Conservation (phyloP, 2,113 vertebrate genomes). For the Lasiurus borealis region DNA sequence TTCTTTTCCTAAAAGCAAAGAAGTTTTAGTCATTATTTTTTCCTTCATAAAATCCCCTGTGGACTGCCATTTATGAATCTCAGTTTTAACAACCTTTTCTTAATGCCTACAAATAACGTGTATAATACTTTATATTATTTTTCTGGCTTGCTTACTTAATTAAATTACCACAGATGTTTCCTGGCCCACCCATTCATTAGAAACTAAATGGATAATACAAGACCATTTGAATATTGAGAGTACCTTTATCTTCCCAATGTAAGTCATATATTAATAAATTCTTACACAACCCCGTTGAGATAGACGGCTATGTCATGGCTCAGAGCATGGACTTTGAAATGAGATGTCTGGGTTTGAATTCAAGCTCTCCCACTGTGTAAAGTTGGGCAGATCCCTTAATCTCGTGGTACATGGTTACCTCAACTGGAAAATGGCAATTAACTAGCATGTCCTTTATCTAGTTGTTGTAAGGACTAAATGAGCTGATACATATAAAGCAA, state of each 20-base stretch:
- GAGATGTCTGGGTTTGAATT: background rate
- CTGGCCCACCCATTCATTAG: background rate
- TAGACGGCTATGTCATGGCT: background rate
- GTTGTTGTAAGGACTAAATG: background rate
- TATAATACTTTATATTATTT: constrained; percentile 8
- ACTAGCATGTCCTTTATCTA: background rate
- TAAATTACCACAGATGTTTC: background rate
- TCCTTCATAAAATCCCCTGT: background rate
- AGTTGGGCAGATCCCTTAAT: background rate
- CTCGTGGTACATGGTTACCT: background rate
- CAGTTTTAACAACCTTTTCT: constrained; percentile 32
- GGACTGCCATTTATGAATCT: background rate
- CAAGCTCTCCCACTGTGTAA: background rate
- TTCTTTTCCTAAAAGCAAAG: background rate
- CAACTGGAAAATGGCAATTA: background rate
- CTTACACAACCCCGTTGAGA: background rate
- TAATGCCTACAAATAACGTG: background rate
- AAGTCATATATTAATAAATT: background rate
- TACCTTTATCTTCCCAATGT: background rate
- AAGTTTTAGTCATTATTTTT: background rate
- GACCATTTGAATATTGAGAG: constrained; percentile 20
- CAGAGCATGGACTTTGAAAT: background rate
- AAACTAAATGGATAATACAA: constrained; percentile 19
- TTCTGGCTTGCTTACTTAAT: constrained; percentile 28
- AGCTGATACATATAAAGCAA: background rate